Percentiles rank a stretch among this genome's conserved stretches.
Conservation (phyloP, 2,888 invertebrate genomes). For the Hydrotaea diabolus region DNA sequence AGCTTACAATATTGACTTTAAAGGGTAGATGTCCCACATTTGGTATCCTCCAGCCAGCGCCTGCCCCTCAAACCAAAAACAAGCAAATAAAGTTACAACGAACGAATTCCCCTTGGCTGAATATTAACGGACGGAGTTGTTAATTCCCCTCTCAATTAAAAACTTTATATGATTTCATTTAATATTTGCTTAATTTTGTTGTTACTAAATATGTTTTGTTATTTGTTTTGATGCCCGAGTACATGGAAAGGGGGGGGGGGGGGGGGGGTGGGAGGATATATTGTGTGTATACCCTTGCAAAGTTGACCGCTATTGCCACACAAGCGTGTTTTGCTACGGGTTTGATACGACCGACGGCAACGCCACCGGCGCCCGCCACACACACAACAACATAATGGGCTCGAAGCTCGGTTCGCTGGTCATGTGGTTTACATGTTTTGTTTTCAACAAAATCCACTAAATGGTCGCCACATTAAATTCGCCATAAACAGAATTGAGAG, state of each 20-base stretch:
- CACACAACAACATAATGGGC: neutral
- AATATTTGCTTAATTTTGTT: slow-evolving; percentile 16
- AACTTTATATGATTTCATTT: slow-evolving; percentile 7
- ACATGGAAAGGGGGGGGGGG: no score
- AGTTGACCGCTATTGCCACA: slow-evolving; percentile 1
- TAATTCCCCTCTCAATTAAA: neutral
- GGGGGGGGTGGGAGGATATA: no score
- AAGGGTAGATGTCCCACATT: neutral
- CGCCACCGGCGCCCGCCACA: neutral
- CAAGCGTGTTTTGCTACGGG: neutral
- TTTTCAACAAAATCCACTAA: neutral
- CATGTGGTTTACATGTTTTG: neutral
- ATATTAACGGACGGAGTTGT: neutral
- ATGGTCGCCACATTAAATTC: neutral
- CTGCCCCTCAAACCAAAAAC: no score
- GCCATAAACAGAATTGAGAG: neutral
- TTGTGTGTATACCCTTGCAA: neutral
- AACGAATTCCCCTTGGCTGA: neutral
- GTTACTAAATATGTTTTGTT: neutral
- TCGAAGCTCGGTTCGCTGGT: neutral
- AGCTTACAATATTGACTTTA: neutral
- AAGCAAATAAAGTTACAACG: neutral
- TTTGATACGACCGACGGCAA: neutral
- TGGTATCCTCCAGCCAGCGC: no score
- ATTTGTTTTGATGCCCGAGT: no score